phyloP scores from a whole-genome alignment of 2,113 vertebrate genomes.

The Erythrolamprus reginae region DNA sequence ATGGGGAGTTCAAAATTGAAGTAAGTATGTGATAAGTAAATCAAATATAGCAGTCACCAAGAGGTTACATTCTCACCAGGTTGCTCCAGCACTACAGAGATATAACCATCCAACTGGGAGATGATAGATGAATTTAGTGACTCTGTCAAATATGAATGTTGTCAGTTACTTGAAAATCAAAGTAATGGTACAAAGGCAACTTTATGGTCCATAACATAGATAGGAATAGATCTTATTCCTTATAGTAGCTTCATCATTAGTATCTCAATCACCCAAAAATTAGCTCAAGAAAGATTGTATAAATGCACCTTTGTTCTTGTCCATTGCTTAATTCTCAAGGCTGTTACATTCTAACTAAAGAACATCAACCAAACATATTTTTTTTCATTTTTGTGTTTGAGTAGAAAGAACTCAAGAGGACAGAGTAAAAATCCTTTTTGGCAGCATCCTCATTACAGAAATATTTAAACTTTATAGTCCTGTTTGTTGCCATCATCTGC shows the following conservation, averaged over 20 bases:
- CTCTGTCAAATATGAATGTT: not conserved
- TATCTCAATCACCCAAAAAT: not conserved
- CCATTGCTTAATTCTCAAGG: constrained; percentile 2
- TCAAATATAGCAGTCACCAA: not conserved
- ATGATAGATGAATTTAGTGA: not conserved
- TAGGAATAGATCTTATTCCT: not conserved
- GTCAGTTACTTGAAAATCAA: not conserved
- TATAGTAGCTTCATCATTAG: not conserved
- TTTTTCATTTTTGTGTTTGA: constrained; percentile 16
- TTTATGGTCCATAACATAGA: not conserved
- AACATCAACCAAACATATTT: not conserved
- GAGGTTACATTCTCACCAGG: not conserved
- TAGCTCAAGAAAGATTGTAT: not conserved
- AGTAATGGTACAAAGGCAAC: not conserved
- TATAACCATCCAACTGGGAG: not conserved
- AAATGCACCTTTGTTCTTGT: not conserved
- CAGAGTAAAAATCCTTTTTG: not conserved
- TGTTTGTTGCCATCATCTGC: not conserved
- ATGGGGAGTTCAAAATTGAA: not conserved
- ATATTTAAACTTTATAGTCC: not conserved
- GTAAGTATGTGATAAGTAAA: not conserved
- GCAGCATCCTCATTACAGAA: not conserved
- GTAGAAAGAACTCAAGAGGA: not conserved
- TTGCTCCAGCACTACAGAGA: not conserved
- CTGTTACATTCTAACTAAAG: not conserved